These are phyloP conservation scores for Xenotilapia leptura DNA, from an alignment of 2,113 vertebrate species.

Conservation along the genomic window DNA sequence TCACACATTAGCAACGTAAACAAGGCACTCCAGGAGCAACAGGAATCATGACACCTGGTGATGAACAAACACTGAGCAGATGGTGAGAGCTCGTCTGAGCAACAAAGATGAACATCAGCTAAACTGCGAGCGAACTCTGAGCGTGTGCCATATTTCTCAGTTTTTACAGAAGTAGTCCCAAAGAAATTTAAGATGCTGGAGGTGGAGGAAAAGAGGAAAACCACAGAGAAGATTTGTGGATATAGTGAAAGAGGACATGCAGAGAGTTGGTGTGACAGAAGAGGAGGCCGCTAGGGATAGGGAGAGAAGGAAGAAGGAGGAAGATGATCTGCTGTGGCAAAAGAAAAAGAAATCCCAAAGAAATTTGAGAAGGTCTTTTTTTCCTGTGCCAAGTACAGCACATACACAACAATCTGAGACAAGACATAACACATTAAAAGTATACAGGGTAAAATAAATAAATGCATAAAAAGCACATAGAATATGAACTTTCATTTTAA, in stretches of 20 bases:
- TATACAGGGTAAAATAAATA: not conserved
- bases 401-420: not conserved
- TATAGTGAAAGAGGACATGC: not conserved
- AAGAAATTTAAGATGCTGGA: not conserved
- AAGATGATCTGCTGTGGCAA: not conserved
- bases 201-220: not conserved
- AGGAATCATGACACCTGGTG: not conserved
- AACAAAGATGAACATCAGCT: not conserved
- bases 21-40: not conserved
- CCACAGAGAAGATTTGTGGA: not conserved
- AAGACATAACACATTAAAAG: not conserved
- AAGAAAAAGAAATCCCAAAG: not conserved
- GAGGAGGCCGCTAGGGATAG: not conserved
- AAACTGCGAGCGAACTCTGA: not conserved
- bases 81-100: not conserved
- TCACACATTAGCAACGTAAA: not conserved
- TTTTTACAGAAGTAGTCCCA: not conserved
- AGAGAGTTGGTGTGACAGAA: not conserved
- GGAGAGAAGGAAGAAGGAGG: not conserved
- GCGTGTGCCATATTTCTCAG: not conserved
- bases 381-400: not conserved
- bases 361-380: not conserved
- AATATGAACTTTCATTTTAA: not conserved
- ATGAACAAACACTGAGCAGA: slow-evolving; percentile 10
- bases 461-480: not conserved